Evolutionary conservation across 2,888 invertebrate genomes (phyloP).

Genomic region (Chrysotoxum bicinctum): DNA sequence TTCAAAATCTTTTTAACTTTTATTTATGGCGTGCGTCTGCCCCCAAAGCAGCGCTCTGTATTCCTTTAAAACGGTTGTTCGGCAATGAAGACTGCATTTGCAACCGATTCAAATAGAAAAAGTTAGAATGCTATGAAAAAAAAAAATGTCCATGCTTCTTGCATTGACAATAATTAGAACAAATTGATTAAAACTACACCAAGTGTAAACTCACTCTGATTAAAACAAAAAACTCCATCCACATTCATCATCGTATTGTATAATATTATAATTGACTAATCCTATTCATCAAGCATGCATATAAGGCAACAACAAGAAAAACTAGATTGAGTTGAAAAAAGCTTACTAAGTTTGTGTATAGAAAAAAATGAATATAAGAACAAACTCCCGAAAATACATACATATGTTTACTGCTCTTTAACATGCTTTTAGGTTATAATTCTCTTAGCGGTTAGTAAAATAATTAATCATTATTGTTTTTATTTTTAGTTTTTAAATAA

Average conservation of each 20-base stretch:
- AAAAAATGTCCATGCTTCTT: constrained; percentile 14
- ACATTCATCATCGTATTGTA: constrained; percentile 58
- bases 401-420: constrained; percentile 66
- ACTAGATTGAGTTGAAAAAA: constrained; percentile 37
- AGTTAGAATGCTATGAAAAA: neutral
- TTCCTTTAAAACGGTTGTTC: constrained; percentile 11
- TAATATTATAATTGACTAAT: constrained; percentile 17
- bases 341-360: constrained; percentile 54
- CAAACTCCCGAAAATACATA: constrained; percentile 30
- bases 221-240: constrained; percentile 34
- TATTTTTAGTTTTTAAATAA: constrained; percentile 40
- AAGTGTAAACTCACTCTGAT: constrained; percentile 56
- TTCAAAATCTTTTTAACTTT: constrained; percentile 4
- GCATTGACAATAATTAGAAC: constrained; percentile 46
- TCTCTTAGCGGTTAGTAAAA: constrained; percentile 62
- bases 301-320: constrained; percentile 12
- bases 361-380: neutral
- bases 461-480: constrained; percentile 41
- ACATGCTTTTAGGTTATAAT: constrained; percentile 64
- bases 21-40: neutral
- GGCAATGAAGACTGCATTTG: constrained; percentile 28
- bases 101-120: constrained; percentile 22
- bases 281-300: constrained; percentile 48
- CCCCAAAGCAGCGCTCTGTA: neutral
- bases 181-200: constrained; percentile 45